Conservation (phyloP, 1,140 invertebrate genomes). For the Brachystomella parvula region DNA sequence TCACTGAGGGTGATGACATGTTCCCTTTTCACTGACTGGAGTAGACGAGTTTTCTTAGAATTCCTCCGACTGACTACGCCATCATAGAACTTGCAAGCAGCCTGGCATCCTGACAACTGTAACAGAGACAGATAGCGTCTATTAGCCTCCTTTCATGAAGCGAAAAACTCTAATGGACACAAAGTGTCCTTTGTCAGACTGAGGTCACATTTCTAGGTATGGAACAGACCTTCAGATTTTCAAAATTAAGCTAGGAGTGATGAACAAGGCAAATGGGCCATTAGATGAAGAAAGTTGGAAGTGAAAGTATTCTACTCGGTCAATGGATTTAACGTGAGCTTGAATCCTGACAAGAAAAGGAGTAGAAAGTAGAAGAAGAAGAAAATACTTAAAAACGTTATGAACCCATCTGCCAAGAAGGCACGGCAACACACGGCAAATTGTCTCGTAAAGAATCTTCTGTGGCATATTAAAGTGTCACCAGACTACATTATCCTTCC, state of each 20-base stretch:
- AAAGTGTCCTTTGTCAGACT: neutral
- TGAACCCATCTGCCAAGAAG: neutral
- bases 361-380: neutral
- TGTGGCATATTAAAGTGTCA: slow-evolving; percentile 28
- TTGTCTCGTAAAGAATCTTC: no score
- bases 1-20: slow-evolving; percentile 54
- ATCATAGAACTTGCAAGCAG: slow-evolving; percentile 58
- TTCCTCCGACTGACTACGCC: slow-evolving; percentile 47
- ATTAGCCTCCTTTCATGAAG: neutral
- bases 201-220: neutral
- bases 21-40: slow-evolving; percentile 56
- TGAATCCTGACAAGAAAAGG: slow-evolving; percentile 16
- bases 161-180: neutral
- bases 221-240: neutral
- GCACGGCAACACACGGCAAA: slow-evolving; percentile 22
- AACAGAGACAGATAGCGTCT: slow-evolving; percentile 42
- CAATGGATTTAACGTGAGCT: slow-evolving; percentile 6
- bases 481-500: slow-evolving; percentile 22
- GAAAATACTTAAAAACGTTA: slow-evolving; percentile 15
- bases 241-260: neutral
- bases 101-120: slow-evolving; percentile 60
- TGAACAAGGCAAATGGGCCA: neutral
- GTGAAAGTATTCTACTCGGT: slow-evolving; percentile 13
- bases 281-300: slow-evolving; percentile 11
- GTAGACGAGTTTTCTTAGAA: slow-evolving; percentile 53